phyloP scores from a whole-genome alignment of 2,113 vertebrate species.

The Callorhinus ursinus region DNA sequence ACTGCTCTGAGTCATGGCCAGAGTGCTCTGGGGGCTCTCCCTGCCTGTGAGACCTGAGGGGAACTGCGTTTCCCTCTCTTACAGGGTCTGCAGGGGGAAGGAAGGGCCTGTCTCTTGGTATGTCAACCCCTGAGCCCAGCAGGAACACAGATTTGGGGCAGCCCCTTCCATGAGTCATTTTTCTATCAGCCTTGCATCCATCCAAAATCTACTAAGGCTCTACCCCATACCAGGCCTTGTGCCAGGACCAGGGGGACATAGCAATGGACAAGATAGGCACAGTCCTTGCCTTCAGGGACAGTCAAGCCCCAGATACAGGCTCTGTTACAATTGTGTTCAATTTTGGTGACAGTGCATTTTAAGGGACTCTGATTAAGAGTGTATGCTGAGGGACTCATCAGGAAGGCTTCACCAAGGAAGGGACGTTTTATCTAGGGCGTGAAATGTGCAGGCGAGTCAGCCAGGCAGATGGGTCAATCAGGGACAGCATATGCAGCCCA shows the following conservation, averaged over 20 bases:
- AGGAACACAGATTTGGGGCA: not conserved
- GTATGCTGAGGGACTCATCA: not conserved
- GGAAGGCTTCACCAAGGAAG: not conserved
- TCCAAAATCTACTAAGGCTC: not conserved
- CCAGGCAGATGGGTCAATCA: not conserved
- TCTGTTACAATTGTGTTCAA: not conserved
- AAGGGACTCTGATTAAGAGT: not conserved
- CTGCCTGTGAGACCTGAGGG: no score
- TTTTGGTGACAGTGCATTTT: not conserved
- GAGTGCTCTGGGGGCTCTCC: not conserved
- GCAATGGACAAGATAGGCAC: not conserved
- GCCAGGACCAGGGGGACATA: not conserved
- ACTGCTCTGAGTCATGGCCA: conserved; percentile 13
- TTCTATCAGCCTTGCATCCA: not conserved
- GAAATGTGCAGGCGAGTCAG: not conserved
- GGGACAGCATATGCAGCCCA: not conserved
- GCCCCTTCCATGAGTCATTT: not conserved
- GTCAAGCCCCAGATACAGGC: not conserved
- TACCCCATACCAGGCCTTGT: not conserved
- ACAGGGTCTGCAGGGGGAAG: not conserved
- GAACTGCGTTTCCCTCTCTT: not conserved
- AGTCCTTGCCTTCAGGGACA: not conserved
- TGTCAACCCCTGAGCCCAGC: not conserved
- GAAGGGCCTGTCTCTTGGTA: not conserved
- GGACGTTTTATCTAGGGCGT: not conserved